A percentile compares a stretch with the other conserved stretches of the same genome.
These are phyloP conservation scores for Trichosurus vulpecula DNA, from an alignment of 2,797 vertebrate species.

Conservation along the genomic window DNA sequence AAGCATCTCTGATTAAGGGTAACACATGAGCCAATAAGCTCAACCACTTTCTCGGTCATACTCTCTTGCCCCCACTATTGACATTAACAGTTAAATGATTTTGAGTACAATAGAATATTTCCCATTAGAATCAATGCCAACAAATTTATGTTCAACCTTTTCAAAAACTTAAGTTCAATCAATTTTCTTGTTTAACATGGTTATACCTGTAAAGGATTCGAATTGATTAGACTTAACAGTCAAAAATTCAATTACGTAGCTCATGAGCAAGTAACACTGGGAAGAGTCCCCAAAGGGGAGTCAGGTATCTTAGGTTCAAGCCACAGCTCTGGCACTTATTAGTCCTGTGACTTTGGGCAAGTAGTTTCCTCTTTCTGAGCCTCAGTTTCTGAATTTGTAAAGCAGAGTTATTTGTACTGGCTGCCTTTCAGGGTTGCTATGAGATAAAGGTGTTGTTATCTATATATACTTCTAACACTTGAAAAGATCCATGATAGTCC, in stretches of 20 bases:
- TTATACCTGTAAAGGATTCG: constrained; percentile 58
- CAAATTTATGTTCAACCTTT: constrained; percentile 60
- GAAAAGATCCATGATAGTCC: not conserved
- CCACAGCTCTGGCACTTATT: not conserved
- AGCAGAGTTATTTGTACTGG: not conserved
- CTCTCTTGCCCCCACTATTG: not conserved
- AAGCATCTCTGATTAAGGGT: not conserved
- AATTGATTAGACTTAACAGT: constrained; percentile 65
- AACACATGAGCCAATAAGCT: not conserved
- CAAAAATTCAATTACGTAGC: constrained; percentile 52
- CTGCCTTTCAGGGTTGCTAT: not conserved
- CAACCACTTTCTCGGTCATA: not conserved
- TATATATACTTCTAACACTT: not conserved
- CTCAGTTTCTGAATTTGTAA: not conserved
- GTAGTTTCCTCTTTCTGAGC: not conserved
- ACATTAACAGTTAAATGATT: not conserved
- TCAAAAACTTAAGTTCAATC: constrained; percentile 60
- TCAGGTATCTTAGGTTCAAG: not conserved
- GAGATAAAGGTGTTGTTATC: not conserved
- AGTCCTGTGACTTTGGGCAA: not conserved
- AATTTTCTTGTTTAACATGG: constrained; percentile 52
- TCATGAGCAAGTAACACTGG: not conserved
- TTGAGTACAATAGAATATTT: constrained; percentile 15
- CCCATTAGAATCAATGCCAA: constrained; percentile 59
- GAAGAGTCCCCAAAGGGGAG: not conserved